These are phyloP conservation scores for Notodromas monacha DNA, from an alignment of 2,888 invertebrate species.

Conservation along the genomic window DNA sequence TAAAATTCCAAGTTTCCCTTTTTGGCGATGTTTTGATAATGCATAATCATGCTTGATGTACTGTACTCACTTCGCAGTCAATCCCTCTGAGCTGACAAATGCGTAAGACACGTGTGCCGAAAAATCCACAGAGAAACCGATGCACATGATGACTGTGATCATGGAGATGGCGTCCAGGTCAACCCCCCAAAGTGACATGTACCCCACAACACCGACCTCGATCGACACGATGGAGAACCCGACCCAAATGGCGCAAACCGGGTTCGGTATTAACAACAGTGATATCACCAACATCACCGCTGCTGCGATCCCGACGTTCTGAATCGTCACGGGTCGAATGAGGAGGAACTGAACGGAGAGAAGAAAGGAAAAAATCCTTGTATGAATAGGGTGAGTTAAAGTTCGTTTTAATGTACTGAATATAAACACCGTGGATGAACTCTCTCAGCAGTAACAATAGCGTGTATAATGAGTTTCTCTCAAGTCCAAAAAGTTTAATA, in stretches of 20 bases:
- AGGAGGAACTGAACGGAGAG: slow-evolving; percentile 13
- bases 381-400: too few species aligned
- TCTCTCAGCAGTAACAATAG: too few species aligned
- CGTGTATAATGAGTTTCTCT: too few species aligned
- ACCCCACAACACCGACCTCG: slow-evolving; percentile 18
- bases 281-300: slow-evolving; percentile 17
- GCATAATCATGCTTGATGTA: too few species aligned
- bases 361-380: too few species aligned
- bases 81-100: too few species aligned
- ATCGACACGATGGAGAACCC: slow-evolving; percentile 17
- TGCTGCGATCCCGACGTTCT: slow-evolving; percentile 16
- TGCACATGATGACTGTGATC: slow-evolving; percentile 18
- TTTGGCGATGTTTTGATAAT: too few species aligned
- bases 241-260: slow-evolving; percentile 17
- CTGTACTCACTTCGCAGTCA: too few species aligned
- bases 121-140: slow-evolving; percentile 17
- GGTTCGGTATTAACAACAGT: slow-evolving; percentile 15
- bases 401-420: too few species aligned
- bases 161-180: slow-evolving; percentile 17
- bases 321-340: slow-evolving; percentile 13
- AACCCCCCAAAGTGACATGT: slow-evolving; percentile 18
- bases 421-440: too few species aligned
- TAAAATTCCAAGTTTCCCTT: too few species aligned
- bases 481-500: too few species aligned
- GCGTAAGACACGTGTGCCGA: slow-evolving; percentile 18